Base-by-base conservation (phyloP, 2,797 vertebrate genomes). In the Euthynnus affinis region DNA sequence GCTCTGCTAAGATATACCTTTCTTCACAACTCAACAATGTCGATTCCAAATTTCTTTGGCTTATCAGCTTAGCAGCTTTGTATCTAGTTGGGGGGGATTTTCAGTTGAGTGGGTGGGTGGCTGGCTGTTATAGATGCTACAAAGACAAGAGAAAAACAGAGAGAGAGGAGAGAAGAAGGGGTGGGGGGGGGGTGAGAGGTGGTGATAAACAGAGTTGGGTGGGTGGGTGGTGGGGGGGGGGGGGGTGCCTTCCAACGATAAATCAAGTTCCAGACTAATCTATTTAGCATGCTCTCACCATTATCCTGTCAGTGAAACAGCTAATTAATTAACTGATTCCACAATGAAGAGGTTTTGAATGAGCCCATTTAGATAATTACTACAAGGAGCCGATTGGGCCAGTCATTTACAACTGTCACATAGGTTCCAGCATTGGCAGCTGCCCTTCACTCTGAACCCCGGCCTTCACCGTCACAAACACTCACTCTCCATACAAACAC, bases 321-420 rank as follows among this genome's bases (percentile, higher is more conserved):
- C 97, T 98, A 98, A 99, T 98, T 98, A 98, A 98, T 99, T 97
- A 98, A 97, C 97, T 98, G 96, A 97, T 97, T 97, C 97, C 80
- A 95, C 96, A 96, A 98, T 98, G 97, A 97, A 97, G 97, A 98
- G 97, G 95, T 97, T 98, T 96, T 97, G 96, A 98, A 98, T 97
- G 96, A 96, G 95, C 96, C 96, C 96, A 96, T 97, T 98, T 97
- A 96, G 96, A 96, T 98, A 97, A 98, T 98, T 97, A 97, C 96
- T 96, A 96, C 96, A 95, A 94, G 96, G 96, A 97, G 97, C 96
- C 95, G 96, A 97, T 97, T 96, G 95, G 96, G 95, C 95, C 93
- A 95, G 94, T 95, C 96, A 96, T 98, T 97, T 96, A 96, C 96
- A 96, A 94, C 94, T 94, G 96, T 95, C 93, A 90, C 91, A 77